phyloP scores from a whole-genome alignment of 2,113 vertebrate genomes.

The Cyprinus carpio region DNA sequence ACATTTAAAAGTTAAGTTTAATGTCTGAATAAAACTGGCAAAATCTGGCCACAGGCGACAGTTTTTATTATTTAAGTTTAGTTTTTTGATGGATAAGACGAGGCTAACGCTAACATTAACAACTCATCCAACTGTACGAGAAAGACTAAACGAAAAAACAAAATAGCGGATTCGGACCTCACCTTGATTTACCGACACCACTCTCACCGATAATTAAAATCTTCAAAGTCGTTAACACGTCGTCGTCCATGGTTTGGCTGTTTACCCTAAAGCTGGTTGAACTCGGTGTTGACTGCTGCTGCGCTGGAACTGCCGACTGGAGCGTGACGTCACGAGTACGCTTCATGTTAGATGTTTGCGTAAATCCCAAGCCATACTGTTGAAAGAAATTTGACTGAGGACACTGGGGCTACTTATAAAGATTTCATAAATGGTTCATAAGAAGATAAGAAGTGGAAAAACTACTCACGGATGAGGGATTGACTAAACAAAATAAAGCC shows the following conservation, averaged over 20 bases:
- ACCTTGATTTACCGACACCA: slow-evolving; percentile 97
- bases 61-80: background rate
- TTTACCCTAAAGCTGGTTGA: slow-evolving; percentile 15
- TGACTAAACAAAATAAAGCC: background rate
- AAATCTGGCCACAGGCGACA: background rate
- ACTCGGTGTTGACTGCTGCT: background rate
- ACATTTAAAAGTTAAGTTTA: background rate
- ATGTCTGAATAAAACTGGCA: background rate
- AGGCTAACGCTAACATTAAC: slow-evolving; percentile 21
- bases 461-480: background rate
- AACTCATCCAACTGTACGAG: background rate
- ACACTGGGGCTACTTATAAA: background rate
- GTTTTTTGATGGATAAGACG: background rate
- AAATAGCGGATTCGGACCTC: slow-evolving; percentile 41
- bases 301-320: slow-evolving; percentile 32
- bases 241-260: slow-evolving; percentile 85
- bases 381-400: background rate
- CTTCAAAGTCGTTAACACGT: slow-evolving; percentile 93
- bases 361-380: background rate
- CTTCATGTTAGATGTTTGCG: background rate
- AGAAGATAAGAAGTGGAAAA: background rate
- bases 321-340: slow-evolving; percentile 52
- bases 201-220: slow-evolving; percentile 97
- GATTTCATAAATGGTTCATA: background rate
- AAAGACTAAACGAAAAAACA: background rate